Base-by-base conservation (phyloP, 2,888 invertebrate genomes). In the Caradrina kadenii region DNA sequence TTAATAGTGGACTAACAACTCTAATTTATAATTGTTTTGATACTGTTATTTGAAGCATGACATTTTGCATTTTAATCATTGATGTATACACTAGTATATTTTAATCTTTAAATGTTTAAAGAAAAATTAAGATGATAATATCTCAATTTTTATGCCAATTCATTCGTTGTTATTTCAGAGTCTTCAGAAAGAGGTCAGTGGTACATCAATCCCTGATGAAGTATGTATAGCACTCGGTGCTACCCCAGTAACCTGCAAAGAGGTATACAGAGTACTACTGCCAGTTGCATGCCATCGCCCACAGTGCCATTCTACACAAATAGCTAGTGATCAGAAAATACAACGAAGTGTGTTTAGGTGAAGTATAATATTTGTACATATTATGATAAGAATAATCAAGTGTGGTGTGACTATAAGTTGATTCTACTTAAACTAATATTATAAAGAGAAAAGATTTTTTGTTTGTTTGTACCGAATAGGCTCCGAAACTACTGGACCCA, bases 281-380 rank as follows among this genome's bases (percentile, higher is more conserved):
- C 96, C 96, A 0, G 73, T 83, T 5, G 65, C 84, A 1, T 94
- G 94, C 76, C 94, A 95, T 77, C 94, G 91, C 66, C 91, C 91
- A 0, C 96, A 96, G 73, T 96, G 94, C 76, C 93, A 94, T 66
- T 94, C 93, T 0, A 66, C 76, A 19, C 81, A 88, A 31, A 95
- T 95, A 84, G 94, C 95, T 7, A 89, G 83, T 73, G 96, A 95
- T 79, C 93, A 95, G 72, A 94, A 93, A 77, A 92, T 95, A 62
- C 93, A 94, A 74, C 88, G 86, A 49, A 93, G 76, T 86, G 91
- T 96, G 1, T 94, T 96, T 69, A 93, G 89, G 96, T 96, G 82
- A 88, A 82, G 11, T 35, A n/a, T n/a, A n/a, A n/a, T n/a, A n/a
- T n/a, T n/a, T n/a, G n/a, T n/a, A n/a, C n/a, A n/a, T n/a, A 31